Evolutionary conservation across 2,797 vertebrate genomes (phyloP), one percentile per base, ranked within the genome.

Genomic region (Pampus argenteus): DNA sequence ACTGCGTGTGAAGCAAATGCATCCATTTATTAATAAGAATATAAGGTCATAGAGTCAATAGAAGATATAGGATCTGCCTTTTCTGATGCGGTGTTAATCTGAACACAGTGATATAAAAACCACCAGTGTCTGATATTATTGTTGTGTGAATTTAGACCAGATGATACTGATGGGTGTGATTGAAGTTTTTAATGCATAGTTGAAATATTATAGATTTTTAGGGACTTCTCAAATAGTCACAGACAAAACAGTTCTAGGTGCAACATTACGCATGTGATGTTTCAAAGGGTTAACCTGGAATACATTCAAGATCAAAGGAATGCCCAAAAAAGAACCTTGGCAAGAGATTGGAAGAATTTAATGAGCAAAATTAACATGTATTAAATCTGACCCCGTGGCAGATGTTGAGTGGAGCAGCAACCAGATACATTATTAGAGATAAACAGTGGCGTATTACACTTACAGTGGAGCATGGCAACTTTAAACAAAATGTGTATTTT

Each of bases 361-460:
- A 96, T 95, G 94, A 95, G 88, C 89, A 93, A 94, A 96, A 96
- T 96, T 95, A 95, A 94, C 94, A 96, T 96, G 95, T 89, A 96
- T 95, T 95, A 94, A 95, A 94, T 94, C 90, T 93, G 92, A 95
- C 93, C 93, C 85, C 74, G 90, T 89, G 90, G 91, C 93, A 94
- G 94, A 94, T 93, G 92, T 91, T 90, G 90, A 90, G 84, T 64
- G 74, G 76, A 82, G 82, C 59, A 75, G 74, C 66, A 81, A 83
- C 68, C 78, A 80, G 57, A 81, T 68, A 84, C 29, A 72, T 82
- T 72, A 75, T 81, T 81, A 60, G 45, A 74, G 64, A 79, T 79
- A 83, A 84, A 85, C 70, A 78, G 74, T 25, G 15, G 47, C 22
- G 20, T 38, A 47, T 77, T 77, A 64, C 62, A 58, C n/a, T 74